Base-by-base conservation (phyloP, 1,140 invertebrate species). In the Drosophila chauvacae region DNA sequence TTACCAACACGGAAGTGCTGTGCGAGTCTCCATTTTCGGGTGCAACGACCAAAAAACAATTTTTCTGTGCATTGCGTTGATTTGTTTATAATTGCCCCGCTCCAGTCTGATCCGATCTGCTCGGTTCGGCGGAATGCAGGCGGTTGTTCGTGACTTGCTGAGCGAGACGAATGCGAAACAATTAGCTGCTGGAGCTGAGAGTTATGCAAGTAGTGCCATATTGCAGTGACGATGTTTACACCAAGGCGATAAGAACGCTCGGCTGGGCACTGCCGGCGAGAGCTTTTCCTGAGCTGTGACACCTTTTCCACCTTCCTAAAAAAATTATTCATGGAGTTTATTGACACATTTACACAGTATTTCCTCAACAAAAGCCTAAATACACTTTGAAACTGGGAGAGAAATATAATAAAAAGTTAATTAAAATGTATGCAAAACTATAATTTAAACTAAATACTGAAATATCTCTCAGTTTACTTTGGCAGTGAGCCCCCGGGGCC, bases 151-250 rank as follows among this genome's bases (percentile, higher is more conserved):
- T 87, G 84, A 87, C 83, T 87, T 62, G 63, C 70, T 70, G 68
- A 74, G 77, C 78, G 79, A 86, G 70, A 71, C 82, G 84, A 85
- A 88, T 86, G 84, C 57, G 76, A 88, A 87, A 88, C 83, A 87
- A 87, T 87, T 87, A 80, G 63, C 30, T 50, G 4, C 13, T n/a
- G 47, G 28, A 30, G 7, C 64, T 39, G 26, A 23, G 33, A 26
- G 30, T 28, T 70, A 56, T 45, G 66, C 44, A 30, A 53, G 62
- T 18, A 6, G 7, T 59, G 51, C 47, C 59, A 26, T n/a, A 26
- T 28, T 33, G 16, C 58, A 26, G 50, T 18, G 16, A 44, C 56
- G 11, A 62, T 26, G 28, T 60, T 33, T 7, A 23, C 53, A 26
- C 33, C 14, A 55, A 4, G 5, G 33, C 33, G 51, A 55, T 55